These are phyloP conservation scores for Hesperia comma DNA, from an alignment of 2,888 invertebrate genomes.

Conservation along the genomic window DNA sequence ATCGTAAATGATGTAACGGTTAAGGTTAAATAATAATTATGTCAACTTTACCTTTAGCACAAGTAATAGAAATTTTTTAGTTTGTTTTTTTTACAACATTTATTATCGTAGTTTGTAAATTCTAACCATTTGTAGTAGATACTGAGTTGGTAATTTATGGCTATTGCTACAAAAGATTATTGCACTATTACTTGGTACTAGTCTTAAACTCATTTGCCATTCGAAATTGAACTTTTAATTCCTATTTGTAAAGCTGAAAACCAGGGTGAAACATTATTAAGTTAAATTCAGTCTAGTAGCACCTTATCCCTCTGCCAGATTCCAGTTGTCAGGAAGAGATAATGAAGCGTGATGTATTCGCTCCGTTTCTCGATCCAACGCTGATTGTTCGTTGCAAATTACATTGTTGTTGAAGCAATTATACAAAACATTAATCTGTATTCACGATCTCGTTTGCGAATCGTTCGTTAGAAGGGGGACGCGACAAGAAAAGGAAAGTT, in stretches of 20 bases:
- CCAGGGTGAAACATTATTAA: constrained; percentile 6
- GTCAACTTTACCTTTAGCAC: neutral
- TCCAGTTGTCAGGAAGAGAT: constrained; percentile 35
- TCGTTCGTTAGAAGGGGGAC: constrained; percentile 72
- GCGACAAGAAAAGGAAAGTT: constrained; percentile 65
- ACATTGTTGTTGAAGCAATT: constrained; percentile 63
- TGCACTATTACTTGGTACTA: neutral
- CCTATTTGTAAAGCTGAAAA: neutral
- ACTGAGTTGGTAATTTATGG: neutral
- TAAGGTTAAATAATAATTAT: neutral
- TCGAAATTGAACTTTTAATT: constrained; percentile 7
- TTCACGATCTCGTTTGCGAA: constrained; percentile 70
- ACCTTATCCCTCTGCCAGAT: constrained; percentile 25
- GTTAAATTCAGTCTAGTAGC: constrained; percentile 31
- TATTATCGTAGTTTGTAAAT: neutral
- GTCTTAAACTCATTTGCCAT: neutral
- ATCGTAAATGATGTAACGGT: constrained; percentile 18
- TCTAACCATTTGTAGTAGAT: neutral
- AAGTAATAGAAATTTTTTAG: neutral
- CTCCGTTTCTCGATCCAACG: constrained; percentile 34
- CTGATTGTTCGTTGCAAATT: constrained; percentile 37
- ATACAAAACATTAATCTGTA: constrained; percentile 63
- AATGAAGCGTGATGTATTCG: constrained; percentile 37
- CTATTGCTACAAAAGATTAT: neutral
- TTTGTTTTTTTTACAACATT: too few relatives aligned